phyloP scores from a whole-genome alignment of 2,797 vertebrate genomes.

The Cercopithecus neglectus region DNA sequence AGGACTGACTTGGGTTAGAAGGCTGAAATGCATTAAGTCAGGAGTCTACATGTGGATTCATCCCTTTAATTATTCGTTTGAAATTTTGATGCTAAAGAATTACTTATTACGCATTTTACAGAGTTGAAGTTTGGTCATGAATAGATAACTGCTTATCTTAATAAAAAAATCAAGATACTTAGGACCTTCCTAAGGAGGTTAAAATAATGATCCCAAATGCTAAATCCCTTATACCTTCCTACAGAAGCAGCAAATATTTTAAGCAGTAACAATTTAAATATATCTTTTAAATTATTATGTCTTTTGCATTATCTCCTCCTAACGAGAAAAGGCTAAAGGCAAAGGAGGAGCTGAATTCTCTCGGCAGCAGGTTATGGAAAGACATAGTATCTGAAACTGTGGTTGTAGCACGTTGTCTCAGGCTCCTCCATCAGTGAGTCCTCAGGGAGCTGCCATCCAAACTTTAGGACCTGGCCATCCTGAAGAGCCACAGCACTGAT shows the following conservation, averaged over 20 bases:
- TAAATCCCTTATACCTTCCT: neutral
- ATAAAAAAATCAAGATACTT: neutral
- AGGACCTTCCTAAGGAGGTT: neutral
- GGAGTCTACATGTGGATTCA: neutral
- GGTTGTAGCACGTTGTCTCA: neutral
- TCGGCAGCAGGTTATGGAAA: neutral
- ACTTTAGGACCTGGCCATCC: neutral
- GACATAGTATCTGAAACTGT: neutral
- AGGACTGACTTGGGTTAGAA: neutral
- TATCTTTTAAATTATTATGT: neutral
- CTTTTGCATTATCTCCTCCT: neutral
- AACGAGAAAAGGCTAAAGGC: neutral
- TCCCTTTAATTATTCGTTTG: neutral
- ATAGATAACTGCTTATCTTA: neutral
- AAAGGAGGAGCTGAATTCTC: neutral
- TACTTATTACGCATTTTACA: neutral
- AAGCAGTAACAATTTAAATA: neutral
- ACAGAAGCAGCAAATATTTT: neutral
- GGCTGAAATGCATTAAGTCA: neutral
- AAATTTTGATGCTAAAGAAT: neutral
- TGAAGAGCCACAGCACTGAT: neutral
- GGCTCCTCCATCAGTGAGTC: neutral
- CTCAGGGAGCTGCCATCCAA: too few species aligned
- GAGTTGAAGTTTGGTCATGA: neutral
- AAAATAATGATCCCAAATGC: slow-evolving; percentile 16